Conservation (phyloP, 2,113 vertebrate genomes). For the Ceuthmochares aereus region DNA sequence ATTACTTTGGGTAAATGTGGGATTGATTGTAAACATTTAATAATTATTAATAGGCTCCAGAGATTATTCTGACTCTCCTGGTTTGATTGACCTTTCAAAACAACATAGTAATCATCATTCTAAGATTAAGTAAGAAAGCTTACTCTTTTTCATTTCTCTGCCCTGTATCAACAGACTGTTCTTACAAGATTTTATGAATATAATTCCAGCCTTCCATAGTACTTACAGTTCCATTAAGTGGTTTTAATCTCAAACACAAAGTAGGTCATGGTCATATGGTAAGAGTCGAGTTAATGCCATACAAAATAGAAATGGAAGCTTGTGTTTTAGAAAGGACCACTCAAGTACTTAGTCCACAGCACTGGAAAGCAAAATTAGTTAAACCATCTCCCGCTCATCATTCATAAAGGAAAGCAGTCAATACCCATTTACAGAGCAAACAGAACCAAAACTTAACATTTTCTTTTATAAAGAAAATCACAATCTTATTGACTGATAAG, state of each 20-base stretch:
- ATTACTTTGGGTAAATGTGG: background rate
- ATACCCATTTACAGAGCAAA: slow-evolving; percentile 87
- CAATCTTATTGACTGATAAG: slow-evolving; percentile 77
- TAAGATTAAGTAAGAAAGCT: background rate
- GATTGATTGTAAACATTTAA: background rate
- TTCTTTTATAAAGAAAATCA: slow-evolving; percentile 77
- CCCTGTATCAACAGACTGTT: background rate
- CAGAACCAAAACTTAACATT: slow-evolving; percentile 72
- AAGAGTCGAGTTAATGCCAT: background rate
- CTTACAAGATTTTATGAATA: background rate
- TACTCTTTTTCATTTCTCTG: background rate
- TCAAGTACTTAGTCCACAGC: slow-evolving; percentile 50
- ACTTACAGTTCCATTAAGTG: background rate
- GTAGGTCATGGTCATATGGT: background rate
- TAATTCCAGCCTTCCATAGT: background rate
- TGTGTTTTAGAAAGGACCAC: slow-evolving; percentile 9
- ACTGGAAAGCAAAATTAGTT: slow-evolving; percentile 67
- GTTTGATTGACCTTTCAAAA: background rate
- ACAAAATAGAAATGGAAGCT: slow-evolving; percentile 37
- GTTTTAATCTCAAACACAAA: background rate
- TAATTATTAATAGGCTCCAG: background rate
- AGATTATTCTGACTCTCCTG: background rate
- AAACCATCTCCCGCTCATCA: slow-evolving; percentile 64
- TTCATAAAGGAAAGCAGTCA: slow-evolving; percentile 81
- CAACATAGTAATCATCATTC: background rate